Evolutionary conservation across 2,797 vertebrate genomes (phyloP).

Genomic region (Cyprinodon diabolis): DNA sequence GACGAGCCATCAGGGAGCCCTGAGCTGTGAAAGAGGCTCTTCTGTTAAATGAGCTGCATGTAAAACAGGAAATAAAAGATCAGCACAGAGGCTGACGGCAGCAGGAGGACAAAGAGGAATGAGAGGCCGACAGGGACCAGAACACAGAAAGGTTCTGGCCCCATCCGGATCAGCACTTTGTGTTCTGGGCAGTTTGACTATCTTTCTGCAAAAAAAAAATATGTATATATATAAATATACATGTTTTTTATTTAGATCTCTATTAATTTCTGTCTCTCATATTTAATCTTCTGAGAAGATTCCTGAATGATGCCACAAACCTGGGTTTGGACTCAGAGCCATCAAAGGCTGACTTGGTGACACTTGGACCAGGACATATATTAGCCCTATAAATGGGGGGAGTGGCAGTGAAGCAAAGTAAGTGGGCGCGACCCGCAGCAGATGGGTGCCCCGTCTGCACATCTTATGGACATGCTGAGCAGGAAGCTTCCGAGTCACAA

Average conservation of each 20-base stretch:
- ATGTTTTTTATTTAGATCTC: too few species aligned
- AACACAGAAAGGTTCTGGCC: constrained; percentile 1
- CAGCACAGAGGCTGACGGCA: constrained; percentile 12
- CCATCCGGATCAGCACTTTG: neutral
- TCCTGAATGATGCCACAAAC: too few species aligned
- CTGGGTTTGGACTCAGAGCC: neutral
- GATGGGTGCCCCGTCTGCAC: neutral
- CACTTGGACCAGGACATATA: neutral
- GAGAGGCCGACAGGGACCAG: neutral
- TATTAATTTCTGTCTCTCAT: neutral
- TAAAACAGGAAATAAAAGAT: constrained; percentile 66
- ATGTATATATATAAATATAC: too few species aligned
- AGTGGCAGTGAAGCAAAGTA: neutral
- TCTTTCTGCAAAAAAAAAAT: neutral
- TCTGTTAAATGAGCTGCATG: constrained; percentile 60
- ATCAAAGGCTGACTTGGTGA: neutral
- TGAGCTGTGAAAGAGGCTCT: constrained; percentile 68
- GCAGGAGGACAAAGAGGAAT: constrained; percentile 14
- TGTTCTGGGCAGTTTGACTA: neutral
- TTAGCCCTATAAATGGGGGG: neutral
- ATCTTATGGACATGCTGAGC: too few species aligned
- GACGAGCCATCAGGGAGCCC: constrained; percentile 65
- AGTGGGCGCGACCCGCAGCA: neutral
- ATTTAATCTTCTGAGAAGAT: too few species aligned
- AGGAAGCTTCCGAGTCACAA: too few species aligned